Evolutionary conservation across 2,888 invertebrate species (phyloP), one percentile per base, ranked within the genome.

Genomic region (Eupeodes luniger): DNA sequence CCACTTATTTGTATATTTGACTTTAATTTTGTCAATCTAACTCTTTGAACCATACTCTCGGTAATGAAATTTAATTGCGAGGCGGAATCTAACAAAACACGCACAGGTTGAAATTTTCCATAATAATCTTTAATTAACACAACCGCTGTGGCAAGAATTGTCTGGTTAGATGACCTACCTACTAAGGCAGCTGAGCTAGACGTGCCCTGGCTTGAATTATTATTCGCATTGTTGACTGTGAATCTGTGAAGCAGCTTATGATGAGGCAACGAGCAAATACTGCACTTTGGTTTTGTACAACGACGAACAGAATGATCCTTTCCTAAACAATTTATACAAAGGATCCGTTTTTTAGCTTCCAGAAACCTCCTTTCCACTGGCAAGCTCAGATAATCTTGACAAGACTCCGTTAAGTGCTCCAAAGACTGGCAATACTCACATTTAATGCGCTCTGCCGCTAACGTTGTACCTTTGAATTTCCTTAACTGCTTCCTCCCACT

Each of bases 61-160:
- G 64, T 51, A n/a, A 78, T 78, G 19, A 78, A 78, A 59, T 74
- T 66, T 3, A 79, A 6, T 47, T 77, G 77, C 1, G 78, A 83
- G 5, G 70, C 66, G 19, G 83, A 83, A 57, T 78, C 77, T 14
- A 83, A 59, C 34, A 78, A 27, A 1, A 64, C 59, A 4, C 83
- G 77, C n/a, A 53, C 57, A n/a, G 55, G 70, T 34, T 53, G 53
- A 27, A 51, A 77, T 4, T 2, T 40, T 19, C 64, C 70, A 55
- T 2, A 11, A 7, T 16, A 12, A 47, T 70, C 53, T 36, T 47
- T 55, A 16, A 70, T 62, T 9, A 47, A 40, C 12, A 83, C 14
- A 6, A 77, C 40, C 4, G 82, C 77, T 49, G 77, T 83, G n/a
- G 66, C 77, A 7, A 59, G 27, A 4, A 59, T 12, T 11, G 36